A percentile compares a stretch with the other conserved stretches of the same genome.
Evolutionary conservation across 1,140 invertebrate species (phyloP).

Genomic region (Neodiprion virginianus): DNA sequence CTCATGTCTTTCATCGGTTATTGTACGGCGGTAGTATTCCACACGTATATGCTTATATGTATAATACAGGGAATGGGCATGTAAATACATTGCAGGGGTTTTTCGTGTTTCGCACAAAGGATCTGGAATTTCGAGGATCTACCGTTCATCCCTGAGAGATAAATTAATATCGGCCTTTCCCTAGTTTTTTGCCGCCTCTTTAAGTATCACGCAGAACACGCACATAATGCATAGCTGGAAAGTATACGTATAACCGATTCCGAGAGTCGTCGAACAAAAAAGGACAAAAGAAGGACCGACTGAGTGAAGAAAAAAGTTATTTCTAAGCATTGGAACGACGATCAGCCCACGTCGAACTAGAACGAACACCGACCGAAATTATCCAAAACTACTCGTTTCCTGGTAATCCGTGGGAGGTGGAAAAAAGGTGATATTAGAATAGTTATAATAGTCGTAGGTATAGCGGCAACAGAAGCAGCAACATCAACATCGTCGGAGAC

Average conservation of each 20-base stretch:
- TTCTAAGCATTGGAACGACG: background rate
- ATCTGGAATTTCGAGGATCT: too few species aligned
- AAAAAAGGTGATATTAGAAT: slow-evolving; percentile 3
- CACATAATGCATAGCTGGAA: too few species aligned
- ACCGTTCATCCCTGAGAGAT: too few species aligned
- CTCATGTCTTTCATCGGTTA: slow-evolving; percentile 35
- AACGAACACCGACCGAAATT: background rate
- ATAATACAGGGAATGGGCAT: too few species aligned
- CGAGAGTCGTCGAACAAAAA: too few species aligned
- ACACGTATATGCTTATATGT: background rate
- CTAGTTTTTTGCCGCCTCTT: background rate
- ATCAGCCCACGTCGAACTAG: background rate
- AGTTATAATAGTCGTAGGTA: background rate
- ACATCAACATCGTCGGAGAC: background rate
- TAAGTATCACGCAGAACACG: too few species aligned
- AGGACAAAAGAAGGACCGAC: too few species aligned
- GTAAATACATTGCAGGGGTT: too few species aligned
- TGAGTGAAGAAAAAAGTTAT: too few species aligned
- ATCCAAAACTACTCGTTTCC: slow-evolving; percentile 1
- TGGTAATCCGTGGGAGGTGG: slow-evolving; percentile 1
- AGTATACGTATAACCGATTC: too few species aligned
- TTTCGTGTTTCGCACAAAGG: too few species aligned
- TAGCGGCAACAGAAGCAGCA: background rate
- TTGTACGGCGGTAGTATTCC: background rate
- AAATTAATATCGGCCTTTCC: background rate